These are phyloP conservation scores for Diadumene lineata DNA, from an alignment of 92 coral and sea anemone species.

Conservation along the genomic window DNA sequence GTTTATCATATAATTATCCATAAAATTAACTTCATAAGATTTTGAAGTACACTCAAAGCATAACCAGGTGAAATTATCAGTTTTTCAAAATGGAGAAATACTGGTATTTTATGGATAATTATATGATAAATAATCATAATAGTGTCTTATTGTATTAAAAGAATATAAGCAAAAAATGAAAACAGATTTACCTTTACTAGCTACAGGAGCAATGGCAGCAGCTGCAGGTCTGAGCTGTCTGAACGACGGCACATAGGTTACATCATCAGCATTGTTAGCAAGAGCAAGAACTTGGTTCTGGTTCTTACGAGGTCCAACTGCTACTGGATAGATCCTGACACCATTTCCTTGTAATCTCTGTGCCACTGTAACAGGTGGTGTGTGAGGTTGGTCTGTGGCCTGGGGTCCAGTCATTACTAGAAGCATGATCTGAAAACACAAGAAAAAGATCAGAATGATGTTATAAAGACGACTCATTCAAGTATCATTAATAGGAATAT, in stretches of 20 bases:
- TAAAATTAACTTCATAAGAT: too few species aligned
- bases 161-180: too few species aligned
- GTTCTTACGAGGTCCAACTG: conserved; percentile 34
- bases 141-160: too few species aligned
- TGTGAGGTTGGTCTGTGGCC: conserved; percentile 37
- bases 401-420: conserved; percentile 55
- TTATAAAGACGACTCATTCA: too few species aligned
- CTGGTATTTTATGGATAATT: too few species aligned
- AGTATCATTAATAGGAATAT: too few species aligned
- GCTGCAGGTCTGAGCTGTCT: conserved; percentile 15
- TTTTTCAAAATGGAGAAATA: too few species aligned
- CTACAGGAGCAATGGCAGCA: conserved; percentile 16
- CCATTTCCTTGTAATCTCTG: conserved; percentile 36
- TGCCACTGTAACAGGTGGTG: conserved; percentile 29
- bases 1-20: too few species aligned
- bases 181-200: not conserved
- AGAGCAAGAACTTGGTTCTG: conserved; percentile 18
- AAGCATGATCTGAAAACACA: conserved; percentile 27
- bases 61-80: too few species aligned
- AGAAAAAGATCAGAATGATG: not conserved
- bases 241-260: conserved; percentile 9
- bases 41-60: too few species aligned
- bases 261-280: conserved; percentile 25
- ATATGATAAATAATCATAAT: too few species aligned
- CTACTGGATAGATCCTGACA: conserved; percentile 44